These are phyloP conservation scores for Drosophila sp. DNA, from an alignment of 1,140 invertebrate genomes.

Conservation along the genomic window DNA sequence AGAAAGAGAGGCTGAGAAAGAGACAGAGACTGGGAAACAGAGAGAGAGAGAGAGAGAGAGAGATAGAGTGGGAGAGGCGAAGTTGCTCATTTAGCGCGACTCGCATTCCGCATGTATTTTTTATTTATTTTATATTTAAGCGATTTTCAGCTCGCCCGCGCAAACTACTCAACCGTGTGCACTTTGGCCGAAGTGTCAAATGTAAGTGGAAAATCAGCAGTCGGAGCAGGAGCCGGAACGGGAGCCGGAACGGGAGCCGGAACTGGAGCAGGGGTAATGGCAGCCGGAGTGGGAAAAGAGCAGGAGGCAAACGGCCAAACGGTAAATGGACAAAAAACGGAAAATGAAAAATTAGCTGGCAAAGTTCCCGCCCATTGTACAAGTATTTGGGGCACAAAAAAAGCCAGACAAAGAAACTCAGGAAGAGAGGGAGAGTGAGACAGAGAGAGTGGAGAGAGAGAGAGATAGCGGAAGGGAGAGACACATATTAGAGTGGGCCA, in stretches of 20 bases:
- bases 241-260: neutral
- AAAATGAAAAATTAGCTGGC: conserved; percentile 41
- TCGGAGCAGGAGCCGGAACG: neutral
- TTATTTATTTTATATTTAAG: conserved; percentile 74
- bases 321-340: conserved; percentile 21
- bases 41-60: neutral
- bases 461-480: neutral
- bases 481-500: neutral
- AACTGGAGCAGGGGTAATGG: too few species aligned
- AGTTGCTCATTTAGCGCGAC: conserved; percentile 38
- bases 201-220: conserved; percentile 31
- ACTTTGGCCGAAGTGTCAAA: conserved; percentile 68
- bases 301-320: neutral
- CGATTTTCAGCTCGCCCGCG: conserved; percentile 60
- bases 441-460: conserved; percentile 1
- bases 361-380: conserved; percentile 26
- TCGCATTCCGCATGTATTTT: conserved; percentile 66
- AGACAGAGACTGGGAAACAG: too few species aligned
- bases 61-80: neutral
- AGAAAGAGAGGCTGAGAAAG: neutral
- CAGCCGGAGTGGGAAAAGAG: too few species aligned
- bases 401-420: too few species aligned
- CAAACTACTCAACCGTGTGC: conserved; percentile 67
- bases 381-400: conserved; percentile 40
- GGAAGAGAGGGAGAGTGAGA: conserved; percentile 33